Percentiles rank a stretch among this genome's conserved stretches.
These are phyloP conservation scores for Eurois occulta DNA, from an alignment of 2,888 invertebrate species.

Conservation along the genomic window DNA sequence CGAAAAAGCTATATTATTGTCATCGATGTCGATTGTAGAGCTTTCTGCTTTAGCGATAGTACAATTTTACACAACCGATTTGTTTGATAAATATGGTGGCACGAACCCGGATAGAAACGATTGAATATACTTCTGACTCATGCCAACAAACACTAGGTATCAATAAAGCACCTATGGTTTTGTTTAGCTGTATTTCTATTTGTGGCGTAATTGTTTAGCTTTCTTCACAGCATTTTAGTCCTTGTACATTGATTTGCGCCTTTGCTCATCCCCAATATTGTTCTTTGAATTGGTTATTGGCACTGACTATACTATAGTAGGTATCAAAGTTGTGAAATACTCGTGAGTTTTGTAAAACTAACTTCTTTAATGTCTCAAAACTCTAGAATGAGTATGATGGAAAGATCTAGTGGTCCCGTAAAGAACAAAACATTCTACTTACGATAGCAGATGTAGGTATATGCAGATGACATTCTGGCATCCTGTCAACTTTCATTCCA, in stretches of 20 bases:
- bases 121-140: constrained; percentile 39
- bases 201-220: constrained; percentile 23
- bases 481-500: constrained; percentile 28
- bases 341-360: not conserved
- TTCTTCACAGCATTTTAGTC: constrained; percentile 14
- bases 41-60: constrained; percentile 1
- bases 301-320: not conserved
- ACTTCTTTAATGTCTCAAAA: not conserved
- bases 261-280: not conserved
- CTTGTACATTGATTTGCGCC: constrained; percentile 28
- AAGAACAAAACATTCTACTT: not conserved
- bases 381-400: not conserved
- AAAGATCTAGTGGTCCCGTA: not conserved
- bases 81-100: constrained; percentile 28
- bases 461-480: constrained; percentile 36
- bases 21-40: not conserved
- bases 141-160: constrained; percentile 1
- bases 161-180: constrained; percentile 40
- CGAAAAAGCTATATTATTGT: constrained; percentile 1
- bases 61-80: constrained; percentile 1
- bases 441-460: not conserved
- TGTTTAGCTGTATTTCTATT: constrained; percentile 32
- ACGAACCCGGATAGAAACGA: constrained; percentile 24
- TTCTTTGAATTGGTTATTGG: not conserved
- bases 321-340: not conserved